phyloP scores from a whole-genome alignment of 2,888 invertebrate species.

The Trileptium ribeirensis region DNA sequence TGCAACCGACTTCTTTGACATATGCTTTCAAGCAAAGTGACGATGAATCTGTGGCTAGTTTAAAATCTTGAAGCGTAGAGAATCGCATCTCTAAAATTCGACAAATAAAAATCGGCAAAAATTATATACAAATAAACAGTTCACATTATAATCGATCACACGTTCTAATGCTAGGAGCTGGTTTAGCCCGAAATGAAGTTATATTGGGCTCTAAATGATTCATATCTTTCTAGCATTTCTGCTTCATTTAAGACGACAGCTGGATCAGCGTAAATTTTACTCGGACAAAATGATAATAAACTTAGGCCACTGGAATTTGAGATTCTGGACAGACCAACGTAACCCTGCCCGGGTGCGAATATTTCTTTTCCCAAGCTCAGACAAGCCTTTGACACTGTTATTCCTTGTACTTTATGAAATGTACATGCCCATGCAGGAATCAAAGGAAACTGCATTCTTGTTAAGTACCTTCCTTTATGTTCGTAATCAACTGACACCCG shows the following conservation, averaged over 20 bases:
- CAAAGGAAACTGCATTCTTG: background rate
- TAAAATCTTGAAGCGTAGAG: too few species aligned
- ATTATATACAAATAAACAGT: too few species aligned
- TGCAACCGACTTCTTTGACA: too few species aligned
- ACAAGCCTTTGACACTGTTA: background rate
- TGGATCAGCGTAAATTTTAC: background rate
- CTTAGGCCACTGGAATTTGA: background rate
- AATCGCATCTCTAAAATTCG: too few species aligned
- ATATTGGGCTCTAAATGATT: background rate
- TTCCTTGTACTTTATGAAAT: background rate
- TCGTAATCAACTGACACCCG: background rate
- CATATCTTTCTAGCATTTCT: background rate
- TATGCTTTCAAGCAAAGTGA: too few species aligned
- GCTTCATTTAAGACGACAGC: background rate
- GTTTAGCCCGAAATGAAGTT: background rate
- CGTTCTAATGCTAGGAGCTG: too few species aligned
- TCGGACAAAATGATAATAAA: background rate
- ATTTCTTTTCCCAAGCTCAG: background rate
- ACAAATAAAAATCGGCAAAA: too few species aligned
- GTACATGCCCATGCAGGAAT: conserved; percentile 4
- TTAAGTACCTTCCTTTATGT: background rate
- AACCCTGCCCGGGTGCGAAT: background rate
- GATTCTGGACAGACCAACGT: background rate
- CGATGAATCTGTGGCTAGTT: too few species aligned
- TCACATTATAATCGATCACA: too few species aligned